Percentiles rank a stretch among this genome's conserved stretches.
phyloP scores from a whole-genome alignment of 23 tunicate genomes.

The Corella eumyota region DNA sequence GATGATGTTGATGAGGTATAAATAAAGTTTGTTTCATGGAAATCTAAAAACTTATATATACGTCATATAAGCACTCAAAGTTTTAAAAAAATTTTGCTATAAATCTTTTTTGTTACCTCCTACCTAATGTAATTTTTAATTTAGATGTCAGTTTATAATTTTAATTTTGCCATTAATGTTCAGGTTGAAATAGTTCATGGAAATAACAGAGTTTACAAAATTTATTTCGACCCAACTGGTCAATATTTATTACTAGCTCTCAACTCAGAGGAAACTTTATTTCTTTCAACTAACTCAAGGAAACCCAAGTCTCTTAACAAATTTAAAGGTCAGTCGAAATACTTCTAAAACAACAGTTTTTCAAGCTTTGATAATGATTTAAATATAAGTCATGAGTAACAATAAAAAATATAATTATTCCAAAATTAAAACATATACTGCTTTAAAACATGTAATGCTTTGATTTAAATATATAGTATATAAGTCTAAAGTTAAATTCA shows the following conservation, averaged over 20 bases:
- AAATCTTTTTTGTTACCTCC: neutral
- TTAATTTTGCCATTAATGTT: too few species aligned
- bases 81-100: neutral
- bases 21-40: too few species aligned
- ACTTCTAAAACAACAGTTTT: neutral
- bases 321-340: constrained; percentile 92
- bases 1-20: constrained; percentile 51
- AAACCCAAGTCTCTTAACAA: constrained; percentile 62
- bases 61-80: neutral
- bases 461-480: too few species aligned
- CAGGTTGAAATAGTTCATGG: constrained; percentile 46
- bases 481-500: too few species aligned
- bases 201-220: constrained; percentile 67
- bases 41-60: neutral
- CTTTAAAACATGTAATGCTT: too few species aligned
- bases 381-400: too few species aligned
- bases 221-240: constrained; percentile 78
- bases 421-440: too few species aligned
- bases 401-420: too few species aligned
- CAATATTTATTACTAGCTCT: constrained; percentile 35
- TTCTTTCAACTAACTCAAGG: constrained; percentile 48
- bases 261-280: constrained; percentile 57
- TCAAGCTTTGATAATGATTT: too few species aligned
- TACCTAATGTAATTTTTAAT: too few species aligned
- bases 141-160: too few species aligned